Percentiles rank a stretch among this genome's conserved stretches.
Evolutionary conservation across 2,888 invertebrate genomes (phyloP).

Genomic region (Cinara cedri): DNA sequence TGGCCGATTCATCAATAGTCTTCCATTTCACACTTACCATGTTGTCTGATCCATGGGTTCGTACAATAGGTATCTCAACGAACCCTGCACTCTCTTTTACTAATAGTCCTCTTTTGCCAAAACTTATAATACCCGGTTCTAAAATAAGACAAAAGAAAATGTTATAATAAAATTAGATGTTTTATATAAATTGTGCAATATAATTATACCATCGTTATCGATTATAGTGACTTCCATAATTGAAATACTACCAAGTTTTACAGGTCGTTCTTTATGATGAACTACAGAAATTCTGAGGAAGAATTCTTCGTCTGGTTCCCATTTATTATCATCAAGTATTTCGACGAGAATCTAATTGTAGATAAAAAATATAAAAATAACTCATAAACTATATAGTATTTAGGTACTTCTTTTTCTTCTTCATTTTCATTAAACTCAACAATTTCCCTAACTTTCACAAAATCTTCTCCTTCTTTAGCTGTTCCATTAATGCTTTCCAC

Average conservation of each 20-base stretch:
- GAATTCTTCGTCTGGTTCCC: constrained; percentile 71
- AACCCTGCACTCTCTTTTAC: constrained; percentile 67
- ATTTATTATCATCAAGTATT: constrained; percentile 68
- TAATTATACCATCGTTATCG: constrained; percentile 67
- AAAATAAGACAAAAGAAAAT: constrained; percentile 48
- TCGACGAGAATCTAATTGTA: constrained; percentile 63
- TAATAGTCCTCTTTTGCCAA: constrained; percentile 67
- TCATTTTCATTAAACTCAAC: constrained; percentile 66
- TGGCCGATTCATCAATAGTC: constrained; percentile 68
- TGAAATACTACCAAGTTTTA: constrained; percentile 65
- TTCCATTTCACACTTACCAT: constrained; percentile 66
- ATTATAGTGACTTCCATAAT: constrained; percentile 69
- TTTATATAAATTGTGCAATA: neutral
- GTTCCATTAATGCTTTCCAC: constrained; percentile 69
- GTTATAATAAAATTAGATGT: neutral
- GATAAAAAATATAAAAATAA: neutral
- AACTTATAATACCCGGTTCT: constrained; percentile 68
- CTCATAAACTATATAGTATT: neutral
- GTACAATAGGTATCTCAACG: constrained; percentile 64
- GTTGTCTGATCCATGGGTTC: constrained; percentile 67
- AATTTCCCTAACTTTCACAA: constrained; percentile 65
- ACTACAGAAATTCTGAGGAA: constrained; percentile 66
- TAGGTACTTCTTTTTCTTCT: constrained; percentile 63
- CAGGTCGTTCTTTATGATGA: constrained; percentile 61
- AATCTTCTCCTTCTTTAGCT: constrained; percentile 67